phyloP scores from a whole-genome alignment of 2,888 invertebrate species.

The Allolobophora icterica region DNA sequence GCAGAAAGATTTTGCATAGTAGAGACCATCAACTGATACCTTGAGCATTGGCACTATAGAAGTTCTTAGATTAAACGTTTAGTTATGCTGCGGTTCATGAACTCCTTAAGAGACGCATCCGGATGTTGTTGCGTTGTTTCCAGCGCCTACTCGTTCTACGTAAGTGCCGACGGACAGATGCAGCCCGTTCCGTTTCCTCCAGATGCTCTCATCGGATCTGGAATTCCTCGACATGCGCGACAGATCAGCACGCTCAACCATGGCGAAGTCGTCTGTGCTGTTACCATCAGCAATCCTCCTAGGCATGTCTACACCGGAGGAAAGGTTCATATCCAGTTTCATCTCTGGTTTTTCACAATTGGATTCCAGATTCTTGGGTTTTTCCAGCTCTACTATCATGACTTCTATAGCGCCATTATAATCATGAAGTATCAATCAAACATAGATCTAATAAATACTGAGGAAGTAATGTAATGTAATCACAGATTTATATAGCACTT shows the following conservation, averaged over 20 bases:
- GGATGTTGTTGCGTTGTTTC: constrained; percentile 41
- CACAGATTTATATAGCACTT: too few species aligned
- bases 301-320: constrained; percentile 84
- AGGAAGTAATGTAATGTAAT: too few species aligned
- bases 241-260: constrained; percentile 89
- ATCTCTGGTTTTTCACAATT: not conserved
- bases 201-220: constrained; percentile 89
- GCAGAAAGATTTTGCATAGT: too few species aligned
- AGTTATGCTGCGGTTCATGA: too few species aligned
- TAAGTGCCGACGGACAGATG: constrained; percentile 71
- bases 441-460: too few species aligned
- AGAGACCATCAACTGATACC: too few species aligned
- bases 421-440: too few species aligned
- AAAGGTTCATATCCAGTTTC: constrained; percentile 68
- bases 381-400: not conserved
- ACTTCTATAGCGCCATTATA: not conserved
- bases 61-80: too few species aligned
- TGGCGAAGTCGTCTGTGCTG: constrained; percentile 96
- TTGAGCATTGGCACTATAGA: too few species aligned
- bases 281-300: constrained; percentile 78
- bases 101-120: too few species aligned
- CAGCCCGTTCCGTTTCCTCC: constrained; percentile 91
- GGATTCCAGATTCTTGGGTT: not conserved
- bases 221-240: constrained; percentile 88
- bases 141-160: constrained; percentile 93